Percentiles rank a stretch among this genome's conserved stretches.
Conservation (phyloP, 2,888 invertebrate genomes). For the Branchinecta sandiegonensis region DNA sequence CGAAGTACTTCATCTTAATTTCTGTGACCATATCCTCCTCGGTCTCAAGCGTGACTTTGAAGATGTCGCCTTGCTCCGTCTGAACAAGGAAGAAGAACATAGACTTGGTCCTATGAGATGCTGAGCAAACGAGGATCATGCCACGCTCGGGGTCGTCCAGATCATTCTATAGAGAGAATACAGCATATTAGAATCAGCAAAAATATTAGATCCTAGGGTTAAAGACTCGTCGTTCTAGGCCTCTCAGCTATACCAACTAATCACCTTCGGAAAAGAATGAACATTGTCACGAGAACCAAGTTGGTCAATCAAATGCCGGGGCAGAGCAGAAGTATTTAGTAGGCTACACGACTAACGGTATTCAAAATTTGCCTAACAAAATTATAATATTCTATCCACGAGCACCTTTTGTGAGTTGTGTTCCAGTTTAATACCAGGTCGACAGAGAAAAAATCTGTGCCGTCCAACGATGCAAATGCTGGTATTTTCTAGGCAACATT, state of each 20-base stretch:
- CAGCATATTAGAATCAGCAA: slow-evolving; percentile 16
- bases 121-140: slow-evolving; percentile 98
- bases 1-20: slow-evolving; percentile 97
- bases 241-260: too few species aligned
- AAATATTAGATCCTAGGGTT: slow-evolving; percentile 21
- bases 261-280: not conserved
- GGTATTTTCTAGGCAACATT: slow-evolving; percentile 21
- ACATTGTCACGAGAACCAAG: too few species aligned
- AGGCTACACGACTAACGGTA: too few species aligned
- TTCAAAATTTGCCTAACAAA: too few species aligned
- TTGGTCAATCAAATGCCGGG: too few species aligned
- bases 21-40: slow-evolving; percentile 98
- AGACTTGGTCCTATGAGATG: slow-evolving; percentile 96
- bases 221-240: too few species aligned
- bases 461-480: slow-evolving; percentile 24
- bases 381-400: too few species aligned
- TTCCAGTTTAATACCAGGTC: slow-evolving; percentile 23
- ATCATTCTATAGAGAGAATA: slow-evolving; percentile 52
- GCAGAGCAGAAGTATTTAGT: too few species aligned
- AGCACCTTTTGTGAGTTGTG: not conserved
- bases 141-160: slow-evolving; percentile 97
- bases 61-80: slow-evolving; percentile 95
- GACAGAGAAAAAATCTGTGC: slow-evolving; percentile 18
- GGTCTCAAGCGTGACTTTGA: slow-evolving; percentile 90
- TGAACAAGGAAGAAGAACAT: slow-evolving; percentile 99